Evolutionary conservation across 2,113 vertebrate species (phyloP), one percentile per base, ranked within the genome.

Genomic region (Sylvietta virens): DNA sequence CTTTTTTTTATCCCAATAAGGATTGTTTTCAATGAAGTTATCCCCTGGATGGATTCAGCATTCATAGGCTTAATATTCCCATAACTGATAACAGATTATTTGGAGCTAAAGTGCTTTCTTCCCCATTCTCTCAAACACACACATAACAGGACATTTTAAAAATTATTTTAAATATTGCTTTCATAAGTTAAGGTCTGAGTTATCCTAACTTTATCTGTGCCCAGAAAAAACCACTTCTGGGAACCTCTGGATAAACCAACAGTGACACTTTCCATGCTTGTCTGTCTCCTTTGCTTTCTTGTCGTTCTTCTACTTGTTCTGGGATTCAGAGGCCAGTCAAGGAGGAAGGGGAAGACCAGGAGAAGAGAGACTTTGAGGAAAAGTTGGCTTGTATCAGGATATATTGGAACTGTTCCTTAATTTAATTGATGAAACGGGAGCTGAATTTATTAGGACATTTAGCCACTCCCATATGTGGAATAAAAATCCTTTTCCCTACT

Each of bases 261-360:
- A 67, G 9, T 0, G 2, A 20, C 11, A 27, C 7, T 61, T 61
- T 37, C 5, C 1, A 1, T 1, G 3, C 6, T 66, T 73, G 9
- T 73, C 15, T 10, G 0, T 69, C 24, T 73, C 4, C 15, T 58
- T 31, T 70, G 10, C 8, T 81, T 88, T 61, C 26, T 57, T 4
- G 20, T 81, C 13, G 30, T 82, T 13, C 20, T 88, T 18, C 16
- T 85, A 2, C 15, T 45, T 44, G 4, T 57, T 64, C 51, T 53
- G 24, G 13, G 21, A 17, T 60, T 9, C 3, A 6, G 47, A 86
- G 14, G 21, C 7, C 20, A 33, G 7, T 12, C 1, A 4, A 64
- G 8, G 31, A 51, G 11, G 31, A 84, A 87, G 15, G 3, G 2
- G 28, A 69, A 58, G 27, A 67, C 19, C 23, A 35, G 47, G 53